Base-by-base conservation (phyloP, 1,140 invertebrate species). In the Drosophila seguyi region DNA sequence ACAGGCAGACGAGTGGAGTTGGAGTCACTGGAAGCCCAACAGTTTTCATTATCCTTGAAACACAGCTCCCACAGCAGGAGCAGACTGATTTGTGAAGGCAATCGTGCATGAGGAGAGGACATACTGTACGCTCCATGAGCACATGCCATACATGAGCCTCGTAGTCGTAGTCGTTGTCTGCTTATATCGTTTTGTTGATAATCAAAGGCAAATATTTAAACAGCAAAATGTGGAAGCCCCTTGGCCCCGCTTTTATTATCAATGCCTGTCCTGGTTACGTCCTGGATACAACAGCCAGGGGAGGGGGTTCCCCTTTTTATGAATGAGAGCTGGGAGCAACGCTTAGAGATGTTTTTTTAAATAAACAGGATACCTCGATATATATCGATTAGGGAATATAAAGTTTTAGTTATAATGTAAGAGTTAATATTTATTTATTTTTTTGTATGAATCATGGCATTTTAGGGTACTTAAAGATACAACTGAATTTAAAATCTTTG, bases 191-290 rank as follows among this genome's bases (percentile, higher is more conserved):
- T 78, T 78, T 88, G 72, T 78, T 68, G 66, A 90, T 88, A 88
- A 88, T 88, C 85, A 88, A 85, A 83, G 81, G 77, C 84, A 88
- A 88, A 88, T 88, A 90, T 88, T 88, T 90, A 90, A 87, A 84
- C 81, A 84, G 83, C 66, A 65, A 86, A 71, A 71, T 80, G 66
- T 83, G 79, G 34, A 25, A n/a, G 25, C 25, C 14, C 14, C n/a
- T n/a, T n/a, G n/a, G n/a, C n/a, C 36, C 1, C 14, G 6, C 11
- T n/a, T n/a, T 34, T n/a, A 16, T 55, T 55, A 38, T 22, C 20
- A 36, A 36, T 55, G 18, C 20, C 50, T 20, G 20, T 22, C 52
- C 50, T 53, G 50, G 50, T 52, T 36, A 52, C 50, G 20, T 53
- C 52, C 52, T 55, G 52, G 52, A 25, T 55, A 38, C 52, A 22